Evolutionary conservation across 2,113 vertebrate species (phyloP), one percentile per base, ranked within the genome.

Genomic region (Nibea albiflora): DNA sequence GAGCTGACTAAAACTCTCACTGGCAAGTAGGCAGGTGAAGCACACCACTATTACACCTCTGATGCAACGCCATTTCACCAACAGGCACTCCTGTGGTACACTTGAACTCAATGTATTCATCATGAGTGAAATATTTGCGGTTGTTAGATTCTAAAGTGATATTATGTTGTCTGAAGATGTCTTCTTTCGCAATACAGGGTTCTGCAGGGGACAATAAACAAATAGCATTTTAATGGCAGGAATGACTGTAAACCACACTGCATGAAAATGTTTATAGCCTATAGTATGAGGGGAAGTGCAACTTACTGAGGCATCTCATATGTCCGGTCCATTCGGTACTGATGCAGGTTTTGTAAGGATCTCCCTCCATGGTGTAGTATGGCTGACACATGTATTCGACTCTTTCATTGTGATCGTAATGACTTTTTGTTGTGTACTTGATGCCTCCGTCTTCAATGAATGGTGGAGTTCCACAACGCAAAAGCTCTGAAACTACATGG

Each of bases 241-340:
- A 35, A 35, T 11, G 22, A 8, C 35, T 39, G 35, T 39, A 9
- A 39, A 6, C 35, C 35, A 39, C 35, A 39, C 35, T 39, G 35
- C 35, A 39, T 39, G 35, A 39, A 39, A 9, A 39, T 2, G 35
- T 9, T 39, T 39, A 39, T 39, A 39, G 35, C 8, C 35, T 39
- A 39, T 39, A 39, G 35, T 39, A 39, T 39, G 35, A 39, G 35
- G 35, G 35, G 35, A 39, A 39, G 7, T 39, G 35, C 8, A 56
- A 85, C 89, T 89, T 83, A 92, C 92, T 56, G 44, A 82, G 57
- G 61, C 92, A 93, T 56, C 1, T 72, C 19, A 87, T 49, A 0
- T n/a, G 3, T 52, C 68, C 69, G 1, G 15, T 77, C 92, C 92
- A 91, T 57, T 9, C 22, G 35, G 85, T 85, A 11, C 73, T 3